Base-by-base conservation (phyloP, 2,797 vertebrate species). In the Apodemus agrarius region DNA sequence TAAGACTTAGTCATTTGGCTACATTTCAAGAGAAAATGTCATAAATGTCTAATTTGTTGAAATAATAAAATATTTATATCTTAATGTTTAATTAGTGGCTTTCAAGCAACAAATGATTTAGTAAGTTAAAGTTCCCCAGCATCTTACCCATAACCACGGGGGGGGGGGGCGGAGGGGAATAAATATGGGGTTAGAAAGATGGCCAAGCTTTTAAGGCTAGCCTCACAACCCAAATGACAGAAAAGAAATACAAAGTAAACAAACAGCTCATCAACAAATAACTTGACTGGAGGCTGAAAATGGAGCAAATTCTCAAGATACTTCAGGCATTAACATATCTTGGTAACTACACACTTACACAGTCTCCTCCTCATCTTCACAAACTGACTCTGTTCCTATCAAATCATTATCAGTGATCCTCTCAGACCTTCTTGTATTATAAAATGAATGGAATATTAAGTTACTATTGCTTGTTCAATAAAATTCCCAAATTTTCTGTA, bases 361-460 rank as follows among this genome's bases (percentile, higher is more conserved):
- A 84, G 84, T 14, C 16, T 16, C n/a, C 16, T 16, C n/a, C 16
- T 19, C 40, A 65, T 89, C 1, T 21, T 54, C 46, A 29, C 24
- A 83, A 85, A 93, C 29, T 81, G 46, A 94, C 5, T 65, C 14
- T 65, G 24, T 82, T 91, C 65, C 67, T 34, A 93, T 29, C n/a
- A 93, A 94, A 75, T 89, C 52, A 6, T 87, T 29, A 75, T 29
- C 54, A 76, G 46, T 22, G 22, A 19, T 88, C 24, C 37, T 90
- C 76, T 97, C 17, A 85, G 37, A 95, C 89, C 75, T 61, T 83
- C 43, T 22, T 93, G 8, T 49, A 78, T 65, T 43, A 29, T 79
- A 83, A 26, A 37, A 72, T 83, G 93, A 95, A 34, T 37, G 91
- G 43, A 94, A 96, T 37, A 96, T 86, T 57, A 93, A 95, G 17